These are phyloP conservation scores for Geodia barretti DNA, from an alignment of 37 sponge, comb jelly and placozoan genomes.

Conservation along the genomic window DNA sequence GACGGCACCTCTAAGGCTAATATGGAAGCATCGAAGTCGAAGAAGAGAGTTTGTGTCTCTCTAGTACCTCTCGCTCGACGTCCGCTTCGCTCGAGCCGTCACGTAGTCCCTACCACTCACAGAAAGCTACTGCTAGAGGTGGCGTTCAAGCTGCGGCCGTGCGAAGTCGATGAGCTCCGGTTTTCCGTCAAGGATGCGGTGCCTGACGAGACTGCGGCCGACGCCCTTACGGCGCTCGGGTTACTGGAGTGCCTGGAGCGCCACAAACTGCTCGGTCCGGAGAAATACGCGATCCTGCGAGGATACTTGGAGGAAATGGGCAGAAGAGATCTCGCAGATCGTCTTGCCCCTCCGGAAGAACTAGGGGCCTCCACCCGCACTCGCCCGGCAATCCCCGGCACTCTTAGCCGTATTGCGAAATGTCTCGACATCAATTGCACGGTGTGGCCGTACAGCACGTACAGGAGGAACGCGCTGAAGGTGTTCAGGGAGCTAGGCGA, in stretches of 20 bases:
- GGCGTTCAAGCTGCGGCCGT: background rate
- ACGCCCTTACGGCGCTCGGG: background rate
- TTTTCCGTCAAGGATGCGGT: background rate
- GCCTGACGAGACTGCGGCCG: background rate
- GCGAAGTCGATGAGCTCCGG: background rate
- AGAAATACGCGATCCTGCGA: background rate
- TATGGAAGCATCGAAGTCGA: no score
- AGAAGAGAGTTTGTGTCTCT: background rate
- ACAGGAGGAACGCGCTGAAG: background rate
- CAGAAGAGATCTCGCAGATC: background rate
- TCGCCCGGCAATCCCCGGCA: background rate
- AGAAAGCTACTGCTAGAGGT: background rate
- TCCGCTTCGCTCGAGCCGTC: background rate
- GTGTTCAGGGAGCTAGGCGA: background rate
- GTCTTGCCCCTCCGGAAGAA: background rate
- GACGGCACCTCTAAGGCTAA: no score
- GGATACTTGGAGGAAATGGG: background rate
- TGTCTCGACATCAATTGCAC: background rate
- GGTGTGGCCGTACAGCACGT: background rate
- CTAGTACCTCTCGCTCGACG: background rate
- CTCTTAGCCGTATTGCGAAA: background rate
- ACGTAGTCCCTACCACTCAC: background rate
- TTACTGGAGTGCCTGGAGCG: background rate
- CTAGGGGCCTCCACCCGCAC: background rate
- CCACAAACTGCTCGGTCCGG: background rate